phyloP scores from a whole-genome alignment of 1,140 invertebrate genomes.

The Orius insidiosus region DNA sequence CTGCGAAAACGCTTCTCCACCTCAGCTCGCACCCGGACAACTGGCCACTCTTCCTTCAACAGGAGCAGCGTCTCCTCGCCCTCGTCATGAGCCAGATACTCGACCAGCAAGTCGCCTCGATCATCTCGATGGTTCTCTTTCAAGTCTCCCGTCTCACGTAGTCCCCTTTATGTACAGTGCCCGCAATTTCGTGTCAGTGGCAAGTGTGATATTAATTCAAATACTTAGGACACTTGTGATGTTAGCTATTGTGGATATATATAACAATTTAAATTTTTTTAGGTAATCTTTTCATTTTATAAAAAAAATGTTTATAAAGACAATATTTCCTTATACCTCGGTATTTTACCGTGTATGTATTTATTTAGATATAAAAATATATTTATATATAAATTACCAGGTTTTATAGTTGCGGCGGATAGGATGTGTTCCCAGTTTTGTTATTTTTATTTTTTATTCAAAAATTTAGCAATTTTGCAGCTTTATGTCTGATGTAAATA shows the following conservation, averaged over 20 bases:
- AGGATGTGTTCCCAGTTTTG: neutral
- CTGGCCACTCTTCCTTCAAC: conserved; percentile 71
- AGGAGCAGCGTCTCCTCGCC: conserved; percentile 78
- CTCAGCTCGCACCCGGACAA: conserved; percentile 83
- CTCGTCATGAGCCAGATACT: conserved; percentile 94
- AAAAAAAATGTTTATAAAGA: conserved; percentile 15
- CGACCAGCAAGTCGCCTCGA: conserved; percentile 84
- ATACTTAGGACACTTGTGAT: conserved; percentile 18
- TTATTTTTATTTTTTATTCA: neutral
- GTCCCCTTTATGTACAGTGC: conserved; percentile 16
- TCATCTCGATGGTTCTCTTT: conserved; percentile 79
- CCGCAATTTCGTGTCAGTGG: conserved; percentile 8
- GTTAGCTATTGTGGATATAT: conserved; percentile 17
- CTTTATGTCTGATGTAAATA: conserved; percentile 7
- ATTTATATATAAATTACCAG: conserved; percentile 4
- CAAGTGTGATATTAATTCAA: conserved; percentile 15
- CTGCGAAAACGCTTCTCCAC: conserved; percentile 70
- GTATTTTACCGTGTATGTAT: conserved; percentile 11
- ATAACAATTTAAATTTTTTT: conserved; percentile 14
- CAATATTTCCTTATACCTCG: conserved; percentile 11
- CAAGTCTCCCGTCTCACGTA: conserved; percentile 28
- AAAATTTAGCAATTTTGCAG: neutral
- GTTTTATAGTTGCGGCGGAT: conserved; percentile 5
- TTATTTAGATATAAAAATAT: conserved; percentile 14
- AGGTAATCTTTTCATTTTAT: conserved; percentile 9